Evolutionary conservation across 2,113 vertebrate genomes (phyloP).

Genomic region (Bufo bufo): DNA sequence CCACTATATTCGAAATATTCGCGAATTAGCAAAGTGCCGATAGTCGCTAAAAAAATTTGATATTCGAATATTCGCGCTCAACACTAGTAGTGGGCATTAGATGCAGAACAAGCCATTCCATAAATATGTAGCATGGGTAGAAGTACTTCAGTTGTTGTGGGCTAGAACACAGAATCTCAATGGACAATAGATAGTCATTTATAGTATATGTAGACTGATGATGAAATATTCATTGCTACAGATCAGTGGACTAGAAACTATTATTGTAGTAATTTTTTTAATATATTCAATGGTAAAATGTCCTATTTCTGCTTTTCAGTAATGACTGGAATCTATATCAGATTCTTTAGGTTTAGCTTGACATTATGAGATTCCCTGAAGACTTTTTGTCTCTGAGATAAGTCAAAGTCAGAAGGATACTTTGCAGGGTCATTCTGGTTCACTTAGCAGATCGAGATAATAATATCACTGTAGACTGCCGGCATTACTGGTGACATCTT

Average conservation of each 20-base stretch:
- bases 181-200: neutral
- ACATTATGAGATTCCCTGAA: constrained; percentile 35
- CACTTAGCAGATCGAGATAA: constrained; percentile 33
- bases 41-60: no score
- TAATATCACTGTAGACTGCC: constrained; percentile 23
- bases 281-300: neutral
- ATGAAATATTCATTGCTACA: neutral
- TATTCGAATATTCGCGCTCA: no score
- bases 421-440: constrained; percentile 48
- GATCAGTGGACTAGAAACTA: neutral
- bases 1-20: no score
- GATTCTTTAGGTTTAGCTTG: constrained; percentile 26
- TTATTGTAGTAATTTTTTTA: neutral
- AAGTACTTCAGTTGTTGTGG: no score
- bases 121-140: neutral
- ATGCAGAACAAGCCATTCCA: neutral
- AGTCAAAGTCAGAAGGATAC: constrained; percentile 34
- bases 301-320: neutral
- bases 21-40: no score
- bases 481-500: constrained; percentile 17
- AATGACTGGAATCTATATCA: neutral
- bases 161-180: neutral
- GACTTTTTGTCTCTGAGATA: constrained; percentile 21
- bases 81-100: no score
- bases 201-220: neutral